Percentiles rank a stretch among this genome's conserved stretches.
Evolutionary conservation across 2,113 vertebrate species (phyloP).

Genomic region (Amphilophus citrinellus): DNA sequence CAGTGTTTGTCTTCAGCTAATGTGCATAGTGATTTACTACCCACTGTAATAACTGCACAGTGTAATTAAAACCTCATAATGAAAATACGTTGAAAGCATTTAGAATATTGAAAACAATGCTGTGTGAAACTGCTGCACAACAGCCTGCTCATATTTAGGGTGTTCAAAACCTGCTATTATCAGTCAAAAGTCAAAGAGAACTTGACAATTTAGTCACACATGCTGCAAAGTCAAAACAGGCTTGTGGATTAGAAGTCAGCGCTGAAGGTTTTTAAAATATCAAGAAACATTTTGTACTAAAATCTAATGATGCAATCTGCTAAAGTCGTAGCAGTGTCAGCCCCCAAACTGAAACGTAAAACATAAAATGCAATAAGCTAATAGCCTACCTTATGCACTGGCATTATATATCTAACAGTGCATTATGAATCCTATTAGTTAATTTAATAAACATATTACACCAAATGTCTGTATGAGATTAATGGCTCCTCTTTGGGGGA

Average conservation of each 20-base stretch:
- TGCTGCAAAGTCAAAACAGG: background rate
- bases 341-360: background rate
- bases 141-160: background rate
- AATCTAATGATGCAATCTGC: background rate
- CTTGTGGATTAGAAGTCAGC: background rate
- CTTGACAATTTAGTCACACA: background rate
- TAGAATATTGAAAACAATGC: slow-evolving; percentile 1
- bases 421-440: background rate
- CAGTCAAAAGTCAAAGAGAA: background rate
- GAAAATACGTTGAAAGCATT: slow-evolving; percentile 10
- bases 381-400: background rate
- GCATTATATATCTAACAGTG: background rate
- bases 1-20: slow-evolving; percentile 2
- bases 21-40: slow-evolving; percentile 8
- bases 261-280: background rate
- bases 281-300: background rate
- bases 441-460: background rate
- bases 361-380: background rate
- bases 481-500: background rate
- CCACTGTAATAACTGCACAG: background rate
- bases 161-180: background rate
- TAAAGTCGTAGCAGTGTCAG: background rate
- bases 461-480: background rate
- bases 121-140: background rate
- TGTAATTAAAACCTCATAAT: slow-evolving; percentile 20